Evolutionary conservation across 1,140 invertebrate species (phyloP), one percentile per base, ranked within the genome.

Genomic region (Drosophila tristis): DNA sequence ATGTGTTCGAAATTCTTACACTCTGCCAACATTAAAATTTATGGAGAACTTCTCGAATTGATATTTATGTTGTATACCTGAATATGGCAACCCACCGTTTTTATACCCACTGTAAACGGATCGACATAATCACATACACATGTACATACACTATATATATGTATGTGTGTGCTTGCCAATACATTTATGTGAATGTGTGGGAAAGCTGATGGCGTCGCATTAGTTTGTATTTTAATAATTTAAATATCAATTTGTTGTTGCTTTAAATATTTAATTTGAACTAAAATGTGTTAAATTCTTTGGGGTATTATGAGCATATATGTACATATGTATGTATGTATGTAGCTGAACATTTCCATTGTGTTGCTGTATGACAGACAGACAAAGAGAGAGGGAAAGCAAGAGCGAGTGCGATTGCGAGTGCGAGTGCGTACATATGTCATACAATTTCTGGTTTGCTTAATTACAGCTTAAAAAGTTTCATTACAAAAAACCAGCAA

Each of bases 261-360:
- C 84, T 87, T 79, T 87, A 87, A 87, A 87, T 87, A 87, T 87
- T 87, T 87, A 87, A 87, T 87, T 87, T 89, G 84, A 82, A 87
- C 82, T 87, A 87, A 87, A 87, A 87, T 87, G 82, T 87, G 82
- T 87, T 87, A 87, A 87, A 87, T 87, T 87, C 82, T 87, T 87
- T 87, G 63, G 82, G 82, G 82, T 78, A 86, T 87, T 86, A 86
- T 74, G 67, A 65, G 61, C 60, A 71, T 39, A 68, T 64, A 25
- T 0, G 4, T 25, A 25, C 2, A 2, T 23, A 23, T 25, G 0
- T 25, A 4, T 25, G 23, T 25, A 3, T 25, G 23, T 25, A 25
- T 4, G 4, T 25, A 68, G 55, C 47, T 43, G 50, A 62, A 55
- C 70, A 74, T 23, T 47, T 60, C 11, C 50, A 54, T 62, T 47